Conservation (phyloP, 1,140 invertebrate genomes). For the Drosophila pseudoobscura region DNA sequence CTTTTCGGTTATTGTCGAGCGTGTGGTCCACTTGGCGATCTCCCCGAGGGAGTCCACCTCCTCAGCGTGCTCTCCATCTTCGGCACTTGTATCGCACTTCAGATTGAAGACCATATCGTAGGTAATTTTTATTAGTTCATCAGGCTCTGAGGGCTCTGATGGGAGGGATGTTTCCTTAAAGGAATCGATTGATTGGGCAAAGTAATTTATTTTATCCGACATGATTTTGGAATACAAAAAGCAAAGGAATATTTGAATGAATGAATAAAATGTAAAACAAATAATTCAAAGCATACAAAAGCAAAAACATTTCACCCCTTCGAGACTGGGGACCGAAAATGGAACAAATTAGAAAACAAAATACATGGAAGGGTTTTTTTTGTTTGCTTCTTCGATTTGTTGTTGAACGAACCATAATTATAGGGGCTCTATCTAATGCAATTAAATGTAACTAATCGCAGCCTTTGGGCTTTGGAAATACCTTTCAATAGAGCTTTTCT, state of each 20-base stretch:
- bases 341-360: too few species aligned
- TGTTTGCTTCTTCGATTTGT: too few species aligned
- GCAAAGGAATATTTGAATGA: too few species aligned
- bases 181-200: conserved; percentile 24
- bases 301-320: too few species aligned
- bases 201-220: conserved; percentile 3
- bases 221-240: too few species aligned
- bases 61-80: not conserved
- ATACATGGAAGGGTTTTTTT: too few species aligned
- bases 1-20: not conserved
- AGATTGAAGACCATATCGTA: conserved; percentile 18
- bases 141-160: not conserved
- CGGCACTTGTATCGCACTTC: not conserved
- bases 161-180: not conserved
- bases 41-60: not conserved
- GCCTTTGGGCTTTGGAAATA: conserved; percentile 3
- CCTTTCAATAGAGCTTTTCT: conserved; percentile 16
- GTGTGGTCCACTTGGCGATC: not conserved
- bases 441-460: conserved; percentile 43
- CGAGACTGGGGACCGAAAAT: too few species aligned
- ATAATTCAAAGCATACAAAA: too few species aligned
- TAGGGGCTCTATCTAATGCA: conserved; percentile 14
- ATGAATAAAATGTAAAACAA: too few species aligned
- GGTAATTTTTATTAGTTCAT: not conserved
- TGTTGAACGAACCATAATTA: conserved; percentile 5